Percentiles rank a stretch among this genome's conserved stretches.
Evolutionary conservation across 2,888 invertebrate species (phyloP).

Genomic region (Pachycephus smyrnensis): DNA sequence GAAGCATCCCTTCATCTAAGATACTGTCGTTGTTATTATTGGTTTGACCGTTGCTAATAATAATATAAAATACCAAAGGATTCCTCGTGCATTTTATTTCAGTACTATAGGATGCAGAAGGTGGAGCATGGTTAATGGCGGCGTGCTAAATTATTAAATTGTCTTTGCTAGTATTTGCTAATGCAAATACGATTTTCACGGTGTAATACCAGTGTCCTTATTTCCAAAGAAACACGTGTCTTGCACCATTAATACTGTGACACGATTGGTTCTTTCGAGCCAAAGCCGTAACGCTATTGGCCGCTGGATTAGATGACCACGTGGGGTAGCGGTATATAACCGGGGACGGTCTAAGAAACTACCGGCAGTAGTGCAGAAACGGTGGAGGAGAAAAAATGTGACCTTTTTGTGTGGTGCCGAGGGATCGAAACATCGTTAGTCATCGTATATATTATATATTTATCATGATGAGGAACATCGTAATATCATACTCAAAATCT

Average conservation of each 20-base stretch:
- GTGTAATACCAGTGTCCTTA: conserved; percentile 57
- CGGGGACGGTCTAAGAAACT: conserved; percentile 55
- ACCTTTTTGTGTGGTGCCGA: conserved; percentile 32
- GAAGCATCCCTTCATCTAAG: too few species aligned
- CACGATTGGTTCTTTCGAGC: conserved; percentile 48
- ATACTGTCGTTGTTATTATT: too few species aligned
- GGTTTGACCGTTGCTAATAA: too few species aligned
- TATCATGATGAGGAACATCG: too few species aligned
- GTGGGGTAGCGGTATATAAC: conserved; percentile 65
- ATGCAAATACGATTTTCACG: conserved; percentile 42
- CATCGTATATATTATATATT: neutral
- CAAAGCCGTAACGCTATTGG: conserved; percentile 54
- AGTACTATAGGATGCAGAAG: too few species aligned
- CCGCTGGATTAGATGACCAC: conserved; percentile 63
- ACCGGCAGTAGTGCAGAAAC: conserved; percentile 59
- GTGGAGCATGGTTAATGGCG: too few species aligned
- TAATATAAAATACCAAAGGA: too few species aligned
- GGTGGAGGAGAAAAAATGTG: conserved; percentile 45
- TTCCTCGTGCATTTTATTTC: too few species aligned
- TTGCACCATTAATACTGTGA: conserved; percentile 42
- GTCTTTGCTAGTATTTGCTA: too few species aligned
- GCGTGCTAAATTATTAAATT: too few species aligned
- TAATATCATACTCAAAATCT: too few species aligned
- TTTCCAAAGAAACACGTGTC: conserved; percentile 58
- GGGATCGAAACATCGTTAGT: neutral